phyloP scores from a whole-genome alignment of 2,797 vertebrate genomes.

The Scomberomorus guttatus region DNA sequence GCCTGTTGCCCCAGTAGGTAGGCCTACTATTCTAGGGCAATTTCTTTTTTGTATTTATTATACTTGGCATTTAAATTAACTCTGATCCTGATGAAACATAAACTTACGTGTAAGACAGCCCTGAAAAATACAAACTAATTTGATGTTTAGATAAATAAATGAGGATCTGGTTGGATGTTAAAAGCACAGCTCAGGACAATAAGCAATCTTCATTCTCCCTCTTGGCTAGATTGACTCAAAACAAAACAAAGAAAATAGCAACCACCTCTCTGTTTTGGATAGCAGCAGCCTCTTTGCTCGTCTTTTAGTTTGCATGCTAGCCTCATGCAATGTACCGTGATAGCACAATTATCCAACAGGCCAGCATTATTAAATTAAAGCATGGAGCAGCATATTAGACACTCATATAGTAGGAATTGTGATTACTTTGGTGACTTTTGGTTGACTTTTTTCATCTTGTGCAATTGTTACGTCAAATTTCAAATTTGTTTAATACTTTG shows the following conservation, averaged over 20 bases:
- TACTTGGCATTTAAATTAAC: conserved; percentile 20
- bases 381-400: background rate
- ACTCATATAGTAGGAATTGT: too few species aligned
- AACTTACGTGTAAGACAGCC: background rate
- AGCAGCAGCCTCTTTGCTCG: conserved; percentile 16
- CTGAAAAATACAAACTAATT: conserved; percentile 46
- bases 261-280: conserved; percentile 24
- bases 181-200: conserved; percentile 22
- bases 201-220: conserved; percentile 15
- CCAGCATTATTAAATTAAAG: conserved; percentile 16
- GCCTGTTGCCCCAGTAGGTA: background rate
- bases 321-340: conserved; percentile 1
- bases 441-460: too few species aligned
- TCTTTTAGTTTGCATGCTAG: conserved; percentile 25
- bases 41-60: conserved; percentile 39
- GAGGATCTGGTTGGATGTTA: conserved; percentile 36
- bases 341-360: too few species aligned
- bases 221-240: conserved; percentile 35
- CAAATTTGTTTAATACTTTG: too few species aligned
- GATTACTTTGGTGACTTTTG: too few species aligned
- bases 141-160: conserved; percentile 48
- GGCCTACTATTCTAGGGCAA: conserved; percentile 7
- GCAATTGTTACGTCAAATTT: too few species aligned
- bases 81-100: conserved; percentile 24
- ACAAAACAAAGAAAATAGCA: conserved; percentile 37